Evolutionary conservation across 2,113 vertebrate genomes (phyloP).

Genomic region (Crocuta crocuta): DNA sequence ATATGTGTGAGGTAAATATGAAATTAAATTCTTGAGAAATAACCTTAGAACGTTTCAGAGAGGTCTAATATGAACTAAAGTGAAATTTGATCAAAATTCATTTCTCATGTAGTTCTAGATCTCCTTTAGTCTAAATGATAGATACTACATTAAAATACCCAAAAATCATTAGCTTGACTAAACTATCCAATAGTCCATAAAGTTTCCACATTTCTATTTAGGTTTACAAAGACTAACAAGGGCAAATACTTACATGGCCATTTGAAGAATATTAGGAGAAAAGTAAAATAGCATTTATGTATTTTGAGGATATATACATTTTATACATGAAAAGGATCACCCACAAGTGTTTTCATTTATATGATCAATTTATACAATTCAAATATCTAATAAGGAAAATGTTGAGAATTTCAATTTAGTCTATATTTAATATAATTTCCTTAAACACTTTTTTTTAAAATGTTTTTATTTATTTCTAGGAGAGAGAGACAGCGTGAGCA

Average conservation of each 20-base stretch:
- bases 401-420: not conserved
- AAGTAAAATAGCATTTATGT: not conserved
- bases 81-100: slow-evolving; percentile 47
- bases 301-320: not conserved
- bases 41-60: not conserved
- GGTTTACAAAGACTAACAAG: not conserved
- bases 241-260: not conserved
- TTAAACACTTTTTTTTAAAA: not conserved
- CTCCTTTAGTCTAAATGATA: not conserved
- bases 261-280: not conserved
- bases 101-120: not conserved
- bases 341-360: not conserved
- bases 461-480: too few species aligned
- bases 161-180: not conserved
- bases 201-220: not conserved
- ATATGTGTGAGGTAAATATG: not conserved
- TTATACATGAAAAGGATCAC: not conserved
- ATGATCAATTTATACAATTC: not conserved
- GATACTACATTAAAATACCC: not conserved
- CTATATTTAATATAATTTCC: not conserved
- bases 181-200: not conserved
- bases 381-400: not conserved
- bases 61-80: not conserved
- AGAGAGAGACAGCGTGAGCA: too few species aligned
- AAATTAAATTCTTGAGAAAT: slow-evolving; percentile 38